Percentiles rank a stretch among this genome's conserved stretches.
phyloP scores from a whole-genome alignment of 1,140 invertebrate genomes.

The Orius laevigatus region DNA sequence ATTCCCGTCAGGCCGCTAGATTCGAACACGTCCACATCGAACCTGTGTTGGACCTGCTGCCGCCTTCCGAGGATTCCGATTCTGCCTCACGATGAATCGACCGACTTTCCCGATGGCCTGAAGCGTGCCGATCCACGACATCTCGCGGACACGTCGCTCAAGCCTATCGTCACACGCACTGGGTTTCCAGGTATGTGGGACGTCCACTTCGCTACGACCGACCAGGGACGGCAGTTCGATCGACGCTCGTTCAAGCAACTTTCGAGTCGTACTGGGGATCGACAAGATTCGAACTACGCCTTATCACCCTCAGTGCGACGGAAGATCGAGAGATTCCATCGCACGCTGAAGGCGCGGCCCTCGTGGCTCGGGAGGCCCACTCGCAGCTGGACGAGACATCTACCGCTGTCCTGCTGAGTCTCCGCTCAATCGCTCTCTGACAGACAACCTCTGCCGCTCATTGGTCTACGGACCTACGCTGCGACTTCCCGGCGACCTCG shows the following conservation, averaged over 20 bases:
- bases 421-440: conserved; percentile 18
- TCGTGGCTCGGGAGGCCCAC: conserved; percentile 9
- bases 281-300: background rate
- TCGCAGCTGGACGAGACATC: conserved; percentile 12
- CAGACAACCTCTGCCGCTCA: conserved; percentile 22
- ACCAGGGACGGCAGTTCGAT: conserved; percentile 25
- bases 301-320: conserved; percentile 20
- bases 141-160: conserved; percentile 24
- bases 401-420: conserved; percentile 20
- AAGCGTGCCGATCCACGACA: conserved; percentile 28
- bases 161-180: conserved; percentile 23
- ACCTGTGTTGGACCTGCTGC: conserved; percentile 28
- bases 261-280: background rate
- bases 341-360: conserved; percentile 22
- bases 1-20: background rate
- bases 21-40: conserved; percentile 33
- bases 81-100: conserved; percentile 29
- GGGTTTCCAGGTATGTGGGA: conserved; percentile 25
- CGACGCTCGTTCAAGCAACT: background rate
- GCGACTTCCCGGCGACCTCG: conserved; percentile 19
- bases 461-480: conserved; percentile 18
- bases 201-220: conserved; percentile 21
- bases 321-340: conserved; percentile 23
- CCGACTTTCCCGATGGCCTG: conserved; percentile 30
- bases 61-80: conserved; percentile 21